Evolutionary conservation across 92 coral and sea anemone species (phyloP).

Genomic region (Porites rus): DNA sequence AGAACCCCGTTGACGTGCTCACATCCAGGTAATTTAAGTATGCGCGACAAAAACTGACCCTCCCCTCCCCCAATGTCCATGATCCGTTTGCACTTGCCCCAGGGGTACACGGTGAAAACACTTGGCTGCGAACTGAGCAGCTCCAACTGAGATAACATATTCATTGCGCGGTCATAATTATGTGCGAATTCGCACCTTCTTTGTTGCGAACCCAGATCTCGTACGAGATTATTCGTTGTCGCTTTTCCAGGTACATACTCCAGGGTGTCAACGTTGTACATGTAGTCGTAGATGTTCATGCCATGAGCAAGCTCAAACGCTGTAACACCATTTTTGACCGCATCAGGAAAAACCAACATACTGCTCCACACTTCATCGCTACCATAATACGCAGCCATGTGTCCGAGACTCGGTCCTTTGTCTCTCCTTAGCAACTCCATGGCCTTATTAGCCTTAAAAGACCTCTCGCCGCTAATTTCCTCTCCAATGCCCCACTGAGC

Average conservation of each 20-base stretch:
- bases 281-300: conserved; percentile 58
- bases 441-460: conserved; percentile 41
- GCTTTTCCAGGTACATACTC: neutral
- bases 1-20: conserved; percentile 62
- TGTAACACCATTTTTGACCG: neutral
- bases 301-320: conserved; percentile 63
- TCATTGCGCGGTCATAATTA: conserved; percentile 57
- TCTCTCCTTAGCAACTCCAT: conserved; percentile 65
- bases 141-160: conserved; percentile 29
- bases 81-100: conserved; percentile 59
- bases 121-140: conserved; percentile 26
- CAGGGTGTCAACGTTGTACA: conserved; percentile 9
- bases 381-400: conserved; percentile 37
- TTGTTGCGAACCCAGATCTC: conserved; percentile 48
- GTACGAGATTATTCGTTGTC: conserved; percentile 7
- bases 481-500: conserved; percentile 68
- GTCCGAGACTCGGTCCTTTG: conserved; percentile 66
- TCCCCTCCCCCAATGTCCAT: conserved; percentile 72
- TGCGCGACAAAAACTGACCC: conserved; percentile 66
- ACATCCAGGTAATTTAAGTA: conserved; percentile 65
- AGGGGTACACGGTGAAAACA: conserved; percentile 55
- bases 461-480: conserved; percentile 32
- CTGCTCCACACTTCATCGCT: conserved; percentile 64
- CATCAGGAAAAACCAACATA: conserved; percentile 37
- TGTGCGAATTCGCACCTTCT: conserved; percentile 60